Percentiles rank a stretch among this genome's conserved stretches.
Evolutionary conservation across 1,140 invertebrate species (phyloP).

Genomic region (Euura saliciscinereae): DNA sequence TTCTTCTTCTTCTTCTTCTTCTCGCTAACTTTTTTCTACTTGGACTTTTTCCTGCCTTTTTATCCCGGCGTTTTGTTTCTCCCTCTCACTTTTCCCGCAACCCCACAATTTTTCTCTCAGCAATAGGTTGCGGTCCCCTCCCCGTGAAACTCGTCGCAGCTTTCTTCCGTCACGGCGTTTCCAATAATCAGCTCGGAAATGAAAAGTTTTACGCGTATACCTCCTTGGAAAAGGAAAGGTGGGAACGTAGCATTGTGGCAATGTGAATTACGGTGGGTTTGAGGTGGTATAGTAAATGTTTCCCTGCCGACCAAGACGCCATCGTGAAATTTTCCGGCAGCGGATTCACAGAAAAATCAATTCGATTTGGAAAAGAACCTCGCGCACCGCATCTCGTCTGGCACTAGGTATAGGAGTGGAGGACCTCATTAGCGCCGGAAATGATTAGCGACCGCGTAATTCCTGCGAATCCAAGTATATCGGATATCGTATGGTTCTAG

Average conservation of each 20-base stretch:
- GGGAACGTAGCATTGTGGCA: not conserved
- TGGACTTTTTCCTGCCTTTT: not conserved
- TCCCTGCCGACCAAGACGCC: not conserved
- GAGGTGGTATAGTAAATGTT: not conserved
- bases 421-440: too few relatives aligned
- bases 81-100: not conserved
- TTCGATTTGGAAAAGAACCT: not conserved
- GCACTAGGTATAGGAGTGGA: too few relatives aligned
- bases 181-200: constrained; percentile 7
- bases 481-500: too few relatives aligned
- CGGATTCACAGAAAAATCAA: not conserved
- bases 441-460: too few relatives aligned
- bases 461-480: too few relatives aligned
- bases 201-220: constrained; percentile 2
- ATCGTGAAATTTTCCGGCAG: not conserved
- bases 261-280: not conserved
- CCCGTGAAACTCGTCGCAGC: too few relatives aligned
- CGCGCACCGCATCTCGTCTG: too few relatives aligned
- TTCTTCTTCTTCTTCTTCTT: not conserved
- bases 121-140: not conserved
- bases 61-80: not conserved
- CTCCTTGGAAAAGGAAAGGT: not conserved
- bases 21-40: not conserved
- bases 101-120: too few relatives aligned
- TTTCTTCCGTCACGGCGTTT: not conserved